A percentile compares a stretch with the other conserved stretches of the same genome.
These are phyloP conservation scores for Phoxinus dragarum DNA, from an alignment of 2,797 vertebrate genomes.

Conservation along the genomic window DNA sequence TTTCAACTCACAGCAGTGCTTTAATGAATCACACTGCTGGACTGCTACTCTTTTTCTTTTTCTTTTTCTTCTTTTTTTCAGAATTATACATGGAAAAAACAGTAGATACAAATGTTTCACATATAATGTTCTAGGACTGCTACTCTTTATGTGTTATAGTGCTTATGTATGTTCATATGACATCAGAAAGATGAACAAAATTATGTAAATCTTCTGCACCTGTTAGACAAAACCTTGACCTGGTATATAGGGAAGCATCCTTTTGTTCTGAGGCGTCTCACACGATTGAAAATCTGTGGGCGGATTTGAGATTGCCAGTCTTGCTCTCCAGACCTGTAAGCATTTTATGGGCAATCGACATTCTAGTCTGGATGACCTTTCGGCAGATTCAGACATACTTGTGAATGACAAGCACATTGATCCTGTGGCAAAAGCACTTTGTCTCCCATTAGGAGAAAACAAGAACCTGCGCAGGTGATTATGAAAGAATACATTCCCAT, in stretches of 20 bases:
- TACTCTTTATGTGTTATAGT: not conserved
- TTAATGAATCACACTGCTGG: not conserved
- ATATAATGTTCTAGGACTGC: no score
- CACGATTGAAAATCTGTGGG: constrained; percentile 23
- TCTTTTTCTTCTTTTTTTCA: no score
- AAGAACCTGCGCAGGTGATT: constrained; percentile 17
- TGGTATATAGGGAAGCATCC: constrained; percentile 9
- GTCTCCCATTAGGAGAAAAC: constrained; percentile 60
- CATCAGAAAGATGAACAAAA: constrained; percentile 4
- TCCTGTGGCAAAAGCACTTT: constrained; percentile 60
- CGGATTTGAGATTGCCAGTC: not conserved
- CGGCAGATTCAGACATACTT: constrained; percentile 67
- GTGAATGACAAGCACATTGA: constrained; percentile 75
- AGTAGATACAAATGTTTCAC: no score
- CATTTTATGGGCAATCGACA: constrained; percentile 66
- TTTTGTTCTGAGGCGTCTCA: not conserved
- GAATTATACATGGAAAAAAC: no score
- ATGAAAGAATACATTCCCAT: constrained; percentile 3
- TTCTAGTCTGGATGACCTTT: constrained; percentile 73
- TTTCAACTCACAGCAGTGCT: not conserved
- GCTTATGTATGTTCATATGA: not conserved
- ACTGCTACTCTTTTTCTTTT: not conserved
- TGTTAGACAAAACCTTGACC: not conserved
- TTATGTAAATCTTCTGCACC: constrained; percentile 1
- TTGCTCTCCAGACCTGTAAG: constrained; percentile 43